Evolutionary conservation across 2,888 invertebrate species (phyloP).

Genomic region (Neoaliturus tenellus): DNA sequence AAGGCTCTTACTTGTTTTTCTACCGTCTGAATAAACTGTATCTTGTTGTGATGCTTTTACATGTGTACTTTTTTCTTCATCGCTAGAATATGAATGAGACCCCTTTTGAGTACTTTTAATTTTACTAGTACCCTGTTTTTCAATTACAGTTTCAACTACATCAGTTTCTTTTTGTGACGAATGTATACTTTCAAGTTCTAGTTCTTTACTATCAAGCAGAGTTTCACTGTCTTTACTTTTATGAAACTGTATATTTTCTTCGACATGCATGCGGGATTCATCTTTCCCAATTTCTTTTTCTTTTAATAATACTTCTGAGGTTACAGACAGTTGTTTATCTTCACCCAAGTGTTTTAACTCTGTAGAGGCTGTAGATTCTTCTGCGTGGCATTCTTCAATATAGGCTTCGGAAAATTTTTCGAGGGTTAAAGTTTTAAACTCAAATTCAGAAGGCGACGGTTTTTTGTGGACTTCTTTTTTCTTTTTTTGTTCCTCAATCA

Average conservation of each 20-base stretch:
- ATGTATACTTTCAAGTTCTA: constrained; percentile 59
- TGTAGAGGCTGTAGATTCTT: constrained; percentile 52
- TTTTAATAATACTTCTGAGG: not conserved
- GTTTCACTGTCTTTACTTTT: constrained; percentile 67
- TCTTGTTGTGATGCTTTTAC: not conserved
- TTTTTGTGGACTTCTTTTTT: constrained; percentile 77
- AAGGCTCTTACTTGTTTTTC: not conserved
- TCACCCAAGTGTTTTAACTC: constrained; percentile 1
- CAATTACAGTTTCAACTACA: constrained; percentile 66
- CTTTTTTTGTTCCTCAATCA: constrained; percentile 81
- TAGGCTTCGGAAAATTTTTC: constrained; percentile 66
- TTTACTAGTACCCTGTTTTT: constrained; percentile 59
- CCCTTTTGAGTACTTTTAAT: constrained; percentile 55
- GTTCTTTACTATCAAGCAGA: constrained; percentile 63
- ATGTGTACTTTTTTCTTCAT: constrained; percentile 53
- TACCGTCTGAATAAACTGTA: constrained; percentile 1
- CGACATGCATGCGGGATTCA: not conserved
- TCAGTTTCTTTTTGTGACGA: constrained; percentile 64
- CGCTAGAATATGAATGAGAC: constrained; percentile 56
- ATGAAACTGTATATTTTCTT: constrained; percentile 38
- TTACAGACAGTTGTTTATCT: not conserved
- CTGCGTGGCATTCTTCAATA: constrained; percentile 65
- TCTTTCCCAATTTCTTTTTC: constrained; percentile 7
- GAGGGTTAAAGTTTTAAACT: constrained; percentile 76
- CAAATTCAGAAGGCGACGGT: constrained; percentile 85